phyloP scores from a whole-genome alignment of 1,140 invertebrate species.

The Drosophila bifasciata region DNA sequence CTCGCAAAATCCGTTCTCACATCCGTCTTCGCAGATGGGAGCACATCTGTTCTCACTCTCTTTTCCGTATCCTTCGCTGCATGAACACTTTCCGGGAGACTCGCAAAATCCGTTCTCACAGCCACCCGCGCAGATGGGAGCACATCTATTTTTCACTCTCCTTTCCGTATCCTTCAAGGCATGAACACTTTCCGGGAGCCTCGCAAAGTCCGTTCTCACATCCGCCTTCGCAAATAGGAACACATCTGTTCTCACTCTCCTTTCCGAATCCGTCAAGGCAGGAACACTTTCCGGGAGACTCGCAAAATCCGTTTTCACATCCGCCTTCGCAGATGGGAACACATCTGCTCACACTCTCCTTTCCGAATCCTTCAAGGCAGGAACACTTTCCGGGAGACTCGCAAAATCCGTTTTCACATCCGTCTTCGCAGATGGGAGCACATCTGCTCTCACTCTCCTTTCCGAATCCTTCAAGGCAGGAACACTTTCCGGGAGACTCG shows the following conservation, averaged over 20 bases:
- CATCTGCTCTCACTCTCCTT: slow-evolving; percentile 7
- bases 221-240: slow-evolving; percentile 7
- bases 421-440: slow-evolving; percentile 1
- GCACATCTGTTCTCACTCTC: slow-evolving; percentile 13
- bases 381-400: slow-evolving; percentile 15
- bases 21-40: slow-evolving; percentile 11
- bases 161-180: slow-evolving; percentile 12
- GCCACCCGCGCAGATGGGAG: neutral
- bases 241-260: slow-evolving; percentile 12
- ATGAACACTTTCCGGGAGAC: slow-evolving; percentile 17
- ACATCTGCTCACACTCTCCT: slow-evolving; percentile 7
- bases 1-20: slow-evolving; percentile 23
- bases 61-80: slow-evolving; percentile 1
- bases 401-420: slow-evolving; percentile 27
- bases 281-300: slow-evolving; percentile 17
- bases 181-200: slow-evolving; percentile 23
- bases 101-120: slow-evolving; percentile 23
- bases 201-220: slow-evolving; percentile 29
- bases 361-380: slow-evolving; percentile 10
- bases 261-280: slow-evolving; percentile 16
- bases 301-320: slow-evolving; percentile 45
- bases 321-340: slow-evolving; percentile 21
- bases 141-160: slow-evolving; percentile 6
- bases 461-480: slow-evolving; percentile 2
- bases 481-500: slow-evolving; percentile 10